A percentile compares a stretch with the other conserved stretches of the same genome.
These are phyloP conservation scores for Erebia palarica DNA, from an alignment of 2,888 invertebrate genomes.

Conservation along the genomic window DNA sequence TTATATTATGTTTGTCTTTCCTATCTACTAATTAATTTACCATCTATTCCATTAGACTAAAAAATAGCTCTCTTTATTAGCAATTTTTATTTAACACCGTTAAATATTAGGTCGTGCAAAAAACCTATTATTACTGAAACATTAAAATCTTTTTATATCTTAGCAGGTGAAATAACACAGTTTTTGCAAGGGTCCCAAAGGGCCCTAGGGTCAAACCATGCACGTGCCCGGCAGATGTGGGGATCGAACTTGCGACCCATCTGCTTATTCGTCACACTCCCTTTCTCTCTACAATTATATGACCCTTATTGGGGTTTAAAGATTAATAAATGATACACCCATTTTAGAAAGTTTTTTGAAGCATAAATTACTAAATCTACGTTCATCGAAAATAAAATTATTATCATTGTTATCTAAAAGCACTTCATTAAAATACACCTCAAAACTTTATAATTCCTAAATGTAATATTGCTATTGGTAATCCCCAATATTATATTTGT, in stretches of 20 bases:
- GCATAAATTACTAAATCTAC: neutral
- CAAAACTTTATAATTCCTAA: too few species aligned
- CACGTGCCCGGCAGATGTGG: constrained; percentile 74
- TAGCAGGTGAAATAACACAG: constrained; percentile 10
- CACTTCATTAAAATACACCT: too few species aligned
- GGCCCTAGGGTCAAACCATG: constrained; percentile 40
- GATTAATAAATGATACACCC: constrained; percentile 10
- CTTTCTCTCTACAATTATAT: constrained; percentile 4
- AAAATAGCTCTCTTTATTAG: neutral
- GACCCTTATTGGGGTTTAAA: constrained; percentile 19
- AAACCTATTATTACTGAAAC: constrained; percentile 4
- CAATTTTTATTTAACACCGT: neutral
- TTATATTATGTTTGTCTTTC: too few species aligned
- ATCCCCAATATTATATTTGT: too few species aligned
- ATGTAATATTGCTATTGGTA: too few species aligned
- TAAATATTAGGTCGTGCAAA: neutral
- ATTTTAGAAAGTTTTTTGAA: neutral
- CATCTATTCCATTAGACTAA: too few species aligned
- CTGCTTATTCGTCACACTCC: constrained; percentile 45
- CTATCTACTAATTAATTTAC: too few species aligned
- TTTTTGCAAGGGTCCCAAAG: constrained; percentile 1
- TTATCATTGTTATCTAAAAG: too few species aligned
- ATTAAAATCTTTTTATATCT: constrained; percentile 18
- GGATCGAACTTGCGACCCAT: constrained; percentile 47
- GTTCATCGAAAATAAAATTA: too few species aligned